These are phyloP conservation scores for Galendromus occidentalis DNA, from an alignment of 1,140 invertebrate species.

Conservation along the genomic window DNA sequence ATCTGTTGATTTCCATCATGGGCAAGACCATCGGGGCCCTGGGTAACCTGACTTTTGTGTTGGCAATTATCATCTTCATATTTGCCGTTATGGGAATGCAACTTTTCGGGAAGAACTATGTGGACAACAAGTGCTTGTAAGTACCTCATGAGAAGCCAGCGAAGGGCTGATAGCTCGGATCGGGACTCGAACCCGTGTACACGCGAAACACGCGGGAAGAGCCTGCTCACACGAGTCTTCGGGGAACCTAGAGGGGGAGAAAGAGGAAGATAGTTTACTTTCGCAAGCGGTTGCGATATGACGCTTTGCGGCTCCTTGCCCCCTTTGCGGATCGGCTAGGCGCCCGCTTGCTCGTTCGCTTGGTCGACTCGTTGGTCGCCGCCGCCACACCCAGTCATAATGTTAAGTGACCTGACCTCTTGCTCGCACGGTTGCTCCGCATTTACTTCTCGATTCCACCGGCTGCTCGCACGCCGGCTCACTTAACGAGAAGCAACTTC, in stretches of 20 bases:
- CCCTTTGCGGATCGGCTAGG: neutral
- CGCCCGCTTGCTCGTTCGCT: neutral
- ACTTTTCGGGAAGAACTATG: slow-evolving; percentile 80
- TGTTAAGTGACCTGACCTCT: slow-evolving; percentile 1
- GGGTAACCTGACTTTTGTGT: slow-evolving; percentile 89
- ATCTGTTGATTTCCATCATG: slow-evolving; percentile 95
- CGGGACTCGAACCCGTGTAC: neutral
- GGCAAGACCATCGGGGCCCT: slow-evolving; percentile 90
- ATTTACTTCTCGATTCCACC: no score
- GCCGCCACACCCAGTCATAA: slow-evolving; percentile 7
- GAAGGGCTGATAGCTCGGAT: neutral
- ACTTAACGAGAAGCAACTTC: no score
- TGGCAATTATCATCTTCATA: slow-evolving; percentile 96
- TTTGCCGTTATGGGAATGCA: slow-evolving; percentile 98
- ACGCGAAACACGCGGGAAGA: neutral
- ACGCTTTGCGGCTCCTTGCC: neutral
- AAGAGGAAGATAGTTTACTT: no score
- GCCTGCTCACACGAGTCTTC: neutral
- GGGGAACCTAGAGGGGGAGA: neutral
- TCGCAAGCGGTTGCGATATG: no score
- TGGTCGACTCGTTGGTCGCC: neutral
- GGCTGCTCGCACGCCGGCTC: no score
- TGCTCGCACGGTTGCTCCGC: no score
- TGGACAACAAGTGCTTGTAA: slow-evolving; percentile 35
- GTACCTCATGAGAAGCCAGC: slow-evolving; percentile 18